phyloP scores from a whole-genome alignment of 2,113 vertebrate species.

The Apteryx owenii region DNA sequence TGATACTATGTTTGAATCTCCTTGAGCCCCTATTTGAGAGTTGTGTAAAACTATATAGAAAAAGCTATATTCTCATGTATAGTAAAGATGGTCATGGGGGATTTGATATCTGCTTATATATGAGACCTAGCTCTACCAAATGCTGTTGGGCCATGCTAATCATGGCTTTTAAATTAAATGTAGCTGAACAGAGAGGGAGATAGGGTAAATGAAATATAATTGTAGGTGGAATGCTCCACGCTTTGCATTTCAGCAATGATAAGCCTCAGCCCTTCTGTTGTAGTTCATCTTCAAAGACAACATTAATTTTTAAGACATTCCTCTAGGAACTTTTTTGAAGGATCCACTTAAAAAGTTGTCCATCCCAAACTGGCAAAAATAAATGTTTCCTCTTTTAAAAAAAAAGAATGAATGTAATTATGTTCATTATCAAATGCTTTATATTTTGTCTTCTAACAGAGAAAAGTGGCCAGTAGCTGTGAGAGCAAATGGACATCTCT shows the following conservation, averaged over 20 bases:
- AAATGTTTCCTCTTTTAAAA: background rate
- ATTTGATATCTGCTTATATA: background rate
- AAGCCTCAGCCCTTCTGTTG: background rate
- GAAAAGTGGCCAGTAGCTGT: slow-evolving; percentile 94
- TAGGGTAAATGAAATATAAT: background rate
- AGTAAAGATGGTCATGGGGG: background rate
- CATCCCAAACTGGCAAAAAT: background rate
- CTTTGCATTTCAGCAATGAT: background rate
- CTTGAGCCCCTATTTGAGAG: background rate
- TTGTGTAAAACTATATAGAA: background rate
- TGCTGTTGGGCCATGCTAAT: background rate
- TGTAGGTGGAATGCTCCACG: background rate
- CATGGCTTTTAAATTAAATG: background rate
- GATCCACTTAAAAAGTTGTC: background rate
- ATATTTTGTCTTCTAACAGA: slow-evolving; percentile 72
- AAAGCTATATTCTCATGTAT: background rate
- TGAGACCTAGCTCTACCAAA: accelerated
- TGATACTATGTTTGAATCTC: background rate
- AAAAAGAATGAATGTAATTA: background rate
- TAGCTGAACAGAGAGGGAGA: background rate
- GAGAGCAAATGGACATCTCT: slow-evolving; percentile 95
- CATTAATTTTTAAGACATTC: background rate
- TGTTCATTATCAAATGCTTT: background rate
- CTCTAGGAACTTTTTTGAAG: background rate
- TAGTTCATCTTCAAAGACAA: background rate